phyloP scores from a whole-genome alignment of 2,797 vertebrate species.

The Pseudochirops cupreus region DNA sequence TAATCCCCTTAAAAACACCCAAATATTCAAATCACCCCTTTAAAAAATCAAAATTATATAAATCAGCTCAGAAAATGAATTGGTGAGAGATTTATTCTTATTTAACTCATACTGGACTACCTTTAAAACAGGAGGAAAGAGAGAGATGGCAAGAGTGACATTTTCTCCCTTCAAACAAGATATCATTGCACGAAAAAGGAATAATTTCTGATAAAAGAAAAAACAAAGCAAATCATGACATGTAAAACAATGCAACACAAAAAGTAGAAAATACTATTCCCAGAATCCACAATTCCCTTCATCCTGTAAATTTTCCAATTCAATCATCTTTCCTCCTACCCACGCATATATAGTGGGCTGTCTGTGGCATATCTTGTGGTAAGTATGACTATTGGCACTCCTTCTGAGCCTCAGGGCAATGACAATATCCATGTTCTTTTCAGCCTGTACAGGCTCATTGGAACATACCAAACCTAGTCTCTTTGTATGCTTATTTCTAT shows the following conservation, averaged over 20 bases:
- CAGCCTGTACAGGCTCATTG: not conserved
- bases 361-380: not conserved
- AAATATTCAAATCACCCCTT: not conserved
- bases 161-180: not conserved
- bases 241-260: not conserved
- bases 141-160: not conserved
- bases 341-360: not conserved
- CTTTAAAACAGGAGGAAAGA: not conserved
- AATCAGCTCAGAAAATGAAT: not conserved
- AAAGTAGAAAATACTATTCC: not conserved
- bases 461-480: not conserved
- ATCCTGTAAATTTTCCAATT: not conserved
- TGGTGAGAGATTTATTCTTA: not conserved
- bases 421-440: not conserved
- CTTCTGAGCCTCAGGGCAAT: not conserved
- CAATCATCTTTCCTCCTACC: not conserved
- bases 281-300: not conserved
- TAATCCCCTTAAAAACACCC: not conserved
- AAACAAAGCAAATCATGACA: not conserved
- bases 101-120: not conserved
- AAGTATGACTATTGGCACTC: not conserved
- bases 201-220: not conserved
- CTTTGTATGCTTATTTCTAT: not conserved
- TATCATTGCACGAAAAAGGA: not conserved
- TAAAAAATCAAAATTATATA: not conserved